Conservation (phyloP, 2,797 vertebrate genomes). For the Notolepis coatsorum region DNA sequence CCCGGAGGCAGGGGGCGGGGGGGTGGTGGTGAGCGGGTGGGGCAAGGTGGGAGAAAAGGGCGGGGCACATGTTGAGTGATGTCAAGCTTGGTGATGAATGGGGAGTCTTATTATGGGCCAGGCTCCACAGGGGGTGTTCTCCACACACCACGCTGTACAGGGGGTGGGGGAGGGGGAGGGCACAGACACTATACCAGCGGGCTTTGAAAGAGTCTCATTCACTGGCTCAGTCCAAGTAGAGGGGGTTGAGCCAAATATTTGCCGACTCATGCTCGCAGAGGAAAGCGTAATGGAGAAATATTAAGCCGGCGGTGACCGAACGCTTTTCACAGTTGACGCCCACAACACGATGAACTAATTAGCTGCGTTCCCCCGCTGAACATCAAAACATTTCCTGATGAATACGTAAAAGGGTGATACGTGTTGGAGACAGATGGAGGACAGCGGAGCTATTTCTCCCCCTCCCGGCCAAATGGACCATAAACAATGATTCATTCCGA, state of each 20-base stretch:
- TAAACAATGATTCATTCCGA: constrained; percentile 70
- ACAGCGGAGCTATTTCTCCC: constrained; percentile 37
- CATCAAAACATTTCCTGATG: constrained; percentile 38
- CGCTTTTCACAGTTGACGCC: constrained; percentile 6
- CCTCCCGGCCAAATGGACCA: constrained; percentile 52
- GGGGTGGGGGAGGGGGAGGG: not conserved
- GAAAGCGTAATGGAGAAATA: not conserved
- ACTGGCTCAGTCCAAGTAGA: not conserved
- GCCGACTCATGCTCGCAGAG: not conserved
- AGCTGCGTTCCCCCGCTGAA: constrained; percentile 32
- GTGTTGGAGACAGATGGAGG: constrained; percentile 52
- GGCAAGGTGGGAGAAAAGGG: not conserved
- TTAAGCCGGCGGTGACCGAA: not conserved
- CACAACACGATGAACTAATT: constrained; percentile 30
- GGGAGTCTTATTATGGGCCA: constrained; percentile 1
- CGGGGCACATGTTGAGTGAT: constrained; percentile 6
- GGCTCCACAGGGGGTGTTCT: constrained; percentile 8
- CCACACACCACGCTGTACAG: not conserved
- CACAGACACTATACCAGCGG: not conserved
- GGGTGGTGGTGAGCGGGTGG: not conserved
- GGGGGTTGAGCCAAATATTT: not conserved
- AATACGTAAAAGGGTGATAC: constrained; percentile 23
- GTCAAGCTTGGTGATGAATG: constrained; percentile 25
- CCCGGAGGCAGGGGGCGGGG: not conserved
- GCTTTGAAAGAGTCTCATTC: constrained; percentile 16